Evolutionary conservation across 2,797 vertebrate species (phyloP).

Genomic region (Apodemus agrarius): DNA sequence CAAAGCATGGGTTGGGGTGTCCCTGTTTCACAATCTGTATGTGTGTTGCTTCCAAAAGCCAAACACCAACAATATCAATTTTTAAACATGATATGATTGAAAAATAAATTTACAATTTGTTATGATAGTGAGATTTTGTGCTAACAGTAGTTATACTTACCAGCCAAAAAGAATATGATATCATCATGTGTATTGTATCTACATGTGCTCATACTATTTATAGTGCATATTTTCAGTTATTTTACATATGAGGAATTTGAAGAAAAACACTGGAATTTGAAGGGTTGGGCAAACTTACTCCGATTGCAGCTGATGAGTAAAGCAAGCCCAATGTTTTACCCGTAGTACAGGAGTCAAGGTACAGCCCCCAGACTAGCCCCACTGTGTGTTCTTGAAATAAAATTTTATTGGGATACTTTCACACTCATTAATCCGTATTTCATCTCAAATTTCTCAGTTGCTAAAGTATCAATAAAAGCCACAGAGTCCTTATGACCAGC

Average conservation of each 20-base stretch:
- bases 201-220: background rate
- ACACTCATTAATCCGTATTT: background rate
- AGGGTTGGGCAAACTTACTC: background rate
- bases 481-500: too few species aligned
- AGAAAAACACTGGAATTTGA: background rate
- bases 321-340: background rate
- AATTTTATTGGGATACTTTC: background rate
- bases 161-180: background rate
- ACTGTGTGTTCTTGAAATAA: background rate
- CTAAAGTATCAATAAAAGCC: background rate
- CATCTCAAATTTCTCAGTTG: background rate
- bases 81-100: background rate
- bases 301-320: background rate
- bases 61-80: background rate
- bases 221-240: too few species aligned
- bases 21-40: background rate
- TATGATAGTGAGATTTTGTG: background rate
- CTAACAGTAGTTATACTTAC: background rate
- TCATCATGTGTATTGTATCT: background rate
- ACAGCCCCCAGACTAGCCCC: background rate
- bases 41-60: background rate
- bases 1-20: background rate
- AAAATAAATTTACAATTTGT: conserved; percentile 9
- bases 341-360: background rate
- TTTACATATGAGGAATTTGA: background rate